Percentiles rank a stretch among this genome's conserved stretches.
Conservation (phyloP, 2,888 invertebrate species). For the Deroplatys truncata region DNA sequence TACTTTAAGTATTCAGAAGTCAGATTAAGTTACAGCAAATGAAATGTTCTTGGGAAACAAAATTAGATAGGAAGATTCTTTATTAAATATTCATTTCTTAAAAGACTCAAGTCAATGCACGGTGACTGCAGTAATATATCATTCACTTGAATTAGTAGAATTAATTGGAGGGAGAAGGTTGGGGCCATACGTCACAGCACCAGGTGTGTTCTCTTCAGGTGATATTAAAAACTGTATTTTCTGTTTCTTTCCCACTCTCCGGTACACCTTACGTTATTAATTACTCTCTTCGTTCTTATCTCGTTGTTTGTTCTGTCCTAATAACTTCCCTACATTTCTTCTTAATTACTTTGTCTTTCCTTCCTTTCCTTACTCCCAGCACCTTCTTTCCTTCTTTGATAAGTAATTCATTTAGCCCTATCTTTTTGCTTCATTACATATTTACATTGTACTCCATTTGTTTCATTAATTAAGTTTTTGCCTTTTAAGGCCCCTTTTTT, state of each 20-base stretch:
- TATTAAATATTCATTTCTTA: not conserved
- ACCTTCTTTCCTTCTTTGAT: not conserved
- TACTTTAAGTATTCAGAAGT: too few species aligned
- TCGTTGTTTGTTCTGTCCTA: not conserved
- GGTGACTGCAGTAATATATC: not conserved
- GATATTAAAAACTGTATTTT: not conserved
- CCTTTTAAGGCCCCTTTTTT: not conserved
- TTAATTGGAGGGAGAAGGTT: not conserved
- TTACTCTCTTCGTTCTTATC: not conserved
- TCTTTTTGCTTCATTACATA: not conserved
- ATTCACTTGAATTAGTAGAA: not conserved
- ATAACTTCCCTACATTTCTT: not conserved
- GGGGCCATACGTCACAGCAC: not conserved
- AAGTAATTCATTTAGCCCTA: not conserved
- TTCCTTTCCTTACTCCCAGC: not conserved
- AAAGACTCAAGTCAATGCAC: not conserved
- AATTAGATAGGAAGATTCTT: not conserved
- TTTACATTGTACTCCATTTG: not conserved
- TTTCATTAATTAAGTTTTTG: not conserved
- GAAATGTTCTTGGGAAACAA: not conserved
- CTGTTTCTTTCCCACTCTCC: not conserved
- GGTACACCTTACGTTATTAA: not conserved
- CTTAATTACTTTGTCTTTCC: not conserved
- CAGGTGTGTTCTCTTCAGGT: not conserved
- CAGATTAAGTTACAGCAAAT: not conserved